Percentiles rank a stretch among this genome's conserved stretches.
Conservation (phyloP, 2,113 vertebrate genomes). For the Chloebia gouldiae region DNA sequence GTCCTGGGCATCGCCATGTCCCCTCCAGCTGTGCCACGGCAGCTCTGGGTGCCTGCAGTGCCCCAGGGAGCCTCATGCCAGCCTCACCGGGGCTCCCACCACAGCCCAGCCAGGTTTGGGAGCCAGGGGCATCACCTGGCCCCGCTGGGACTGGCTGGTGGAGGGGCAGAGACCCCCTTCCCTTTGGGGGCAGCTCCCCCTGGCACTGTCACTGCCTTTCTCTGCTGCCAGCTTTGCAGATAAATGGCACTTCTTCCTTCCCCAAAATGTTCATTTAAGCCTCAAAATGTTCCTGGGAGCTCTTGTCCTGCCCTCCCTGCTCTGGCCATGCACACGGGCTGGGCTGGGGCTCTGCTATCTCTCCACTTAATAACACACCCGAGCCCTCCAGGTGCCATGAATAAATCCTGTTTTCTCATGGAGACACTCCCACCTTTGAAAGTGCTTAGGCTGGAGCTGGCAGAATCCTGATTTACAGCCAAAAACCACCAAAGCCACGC, state of each 20-base stretch:
- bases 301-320: neutral
- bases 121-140: neutral
- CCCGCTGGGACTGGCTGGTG: neutral
- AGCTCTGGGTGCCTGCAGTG: neutral
- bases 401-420: neutral
- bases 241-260: neutral
- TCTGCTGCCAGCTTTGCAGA: neutral
- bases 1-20: rapidly evolving
- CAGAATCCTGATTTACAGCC: neutral
- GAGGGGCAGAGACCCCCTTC: neutral
- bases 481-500: neutral
- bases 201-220: neutral
- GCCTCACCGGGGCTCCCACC: neutral
- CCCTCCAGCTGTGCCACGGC: rapidly evolving
- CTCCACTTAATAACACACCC: neutral
- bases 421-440: slow-evolving; percentile 1
- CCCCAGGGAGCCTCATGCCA: neutral
- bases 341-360: neutral
- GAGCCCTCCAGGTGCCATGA: neutral
- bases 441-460: neutral
- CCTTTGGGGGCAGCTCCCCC: neutral
- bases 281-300: neutral
- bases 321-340: rapidly evolving
- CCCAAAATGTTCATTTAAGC: too few species aligned
- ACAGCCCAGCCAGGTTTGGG: neutral